These are phyloP conservation scores for Athalia cordata DNA, from an alignment of 2,888 invertebrate genomes.

Conservation along the genomic window DNA sequence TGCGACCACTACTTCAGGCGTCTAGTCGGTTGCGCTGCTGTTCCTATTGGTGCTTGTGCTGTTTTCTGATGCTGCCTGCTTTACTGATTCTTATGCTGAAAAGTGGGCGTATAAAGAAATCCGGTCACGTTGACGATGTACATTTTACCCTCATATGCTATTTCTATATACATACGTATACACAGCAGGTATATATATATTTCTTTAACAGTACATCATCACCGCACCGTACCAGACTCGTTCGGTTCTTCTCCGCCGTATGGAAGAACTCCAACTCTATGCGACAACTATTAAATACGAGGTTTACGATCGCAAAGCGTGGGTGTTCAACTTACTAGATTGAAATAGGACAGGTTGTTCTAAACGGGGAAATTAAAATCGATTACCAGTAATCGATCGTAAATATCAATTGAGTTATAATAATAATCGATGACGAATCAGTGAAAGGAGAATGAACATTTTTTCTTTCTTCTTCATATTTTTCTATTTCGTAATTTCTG, in stretches of 20 bases:
- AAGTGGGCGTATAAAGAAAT: background rate
- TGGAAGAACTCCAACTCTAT: too few species aligned
- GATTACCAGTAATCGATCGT: background rate
- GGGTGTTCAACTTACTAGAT: background rate
- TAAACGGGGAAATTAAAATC: background rate
- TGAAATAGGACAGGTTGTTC: slow-evolving; percentile 1
- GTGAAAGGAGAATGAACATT: background rate
- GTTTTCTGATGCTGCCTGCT: too few species aligned
- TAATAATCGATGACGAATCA: too few species aligned
- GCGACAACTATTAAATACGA: too few species aligned
- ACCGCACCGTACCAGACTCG: too few species aligned
- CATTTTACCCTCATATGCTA: background rate
- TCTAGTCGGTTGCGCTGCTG: too few species aligned
- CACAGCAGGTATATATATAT: too few species aligned
- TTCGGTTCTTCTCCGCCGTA: too few species aligned
- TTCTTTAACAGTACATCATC: too few species aligned
- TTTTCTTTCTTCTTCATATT: background rate
- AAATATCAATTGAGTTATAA: background rate
- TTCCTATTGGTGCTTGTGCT: too few species aligned
- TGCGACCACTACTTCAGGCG: too few species aligned
- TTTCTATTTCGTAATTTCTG: slow-evolving; percentile 4
- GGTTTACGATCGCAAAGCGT: too few species aligned
- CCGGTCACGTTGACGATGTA: background rate
- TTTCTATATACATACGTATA: background rate
- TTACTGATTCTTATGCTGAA: background rate